Percentiles rank a stretch among this genome's conserved stretches.
Evolutionary conservation across 2,888 invertebrate genomes (phyloP).

Genomic region (Hydrotaea cyrtoneurina): DNA sequence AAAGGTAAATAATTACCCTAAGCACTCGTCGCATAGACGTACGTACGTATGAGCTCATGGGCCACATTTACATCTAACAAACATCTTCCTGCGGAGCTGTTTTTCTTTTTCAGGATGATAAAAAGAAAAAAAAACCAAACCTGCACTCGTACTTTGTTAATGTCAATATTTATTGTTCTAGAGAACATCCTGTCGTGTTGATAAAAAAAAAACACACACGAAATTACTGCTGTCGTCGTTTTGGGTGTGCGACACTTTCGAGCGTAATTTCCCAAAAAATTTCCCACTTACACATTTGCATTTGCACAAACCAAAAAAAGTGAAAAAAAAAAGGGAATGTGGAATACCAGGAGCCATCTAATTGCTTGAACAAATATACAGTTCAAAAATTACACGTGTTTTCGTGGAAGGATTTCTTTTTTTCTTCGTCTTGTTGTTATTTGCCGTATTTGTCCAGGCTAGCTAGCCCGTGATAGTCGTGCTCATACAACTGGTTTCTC

Average conservation of each 20-base stretch:
- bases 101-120: not conserved
- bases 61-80: not conserved
- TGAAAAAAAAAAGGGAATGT: not conserved
- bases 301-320: no score
- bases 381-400: constrained; percentile 51
- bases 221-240: not conserved
- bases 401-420: constrained; percentile 46
- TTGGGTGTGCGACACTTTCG: not conserved
- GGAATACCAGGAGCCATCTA: constrained; percentile 62
- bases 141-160: no score
- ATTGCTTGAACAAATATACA: constrained; percentile 55
- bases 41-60: not conserved
- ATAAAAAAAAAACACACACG: not conserved
- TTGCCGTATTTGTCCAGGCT: not conserved
- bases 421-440: constrained; percentile 9
- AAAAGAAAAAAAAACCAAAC: no score
- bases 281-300: not conserved
- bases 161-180: not conserved
- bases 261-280: not conserved
- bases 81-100: not conserved
- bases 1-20: constrained; percentile 20
- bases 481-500: no score
- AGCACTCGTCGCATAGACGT: not conserved
- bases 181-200: constrained; percentile 21
- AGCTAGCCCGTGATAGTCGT: no score